Percentiles rank a stretch among this genome's conserved stretches.
phyloP scores from a whole-genome alignment of 2,888 invertebrate species.

The Melanotus villosus region DNA sequence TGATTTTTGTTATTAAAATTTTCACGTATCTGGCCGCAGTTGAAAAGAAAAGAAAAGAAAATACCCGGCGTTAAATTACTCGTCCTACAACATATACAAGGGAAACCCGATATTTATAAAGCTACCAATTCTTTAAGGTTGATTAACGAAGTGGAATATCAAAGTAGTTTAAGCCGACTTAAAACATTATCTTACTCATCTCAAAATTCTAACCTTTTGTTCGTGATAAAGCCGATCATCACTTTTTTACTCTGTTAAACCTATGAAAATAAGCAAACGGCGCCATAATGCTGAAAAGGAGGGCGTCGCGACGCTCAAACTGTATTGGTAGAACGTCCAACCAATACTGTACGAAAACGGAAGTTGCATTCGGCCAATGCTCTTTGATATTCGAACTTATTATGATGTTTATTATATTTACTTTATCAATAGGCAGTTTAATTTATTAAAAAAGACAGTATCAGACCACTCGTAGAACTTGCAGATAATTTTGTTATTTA shows the following conservation, averaged over 20 bases:
- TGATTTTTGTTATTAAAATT: too few relatives aligned
- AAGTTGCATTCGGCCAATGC: conserved; percentile 38
- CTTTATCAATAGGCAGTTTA: conserved; percentile 24
- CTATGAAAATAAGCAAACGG: too few relatives aligned
- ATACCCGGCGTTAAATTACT: too few relatives aligned
- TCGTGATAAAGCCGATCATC: too few relatives aligned
- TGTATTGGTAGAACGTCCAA: conserved; percentile 13
- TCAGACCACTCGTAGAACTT: conserved; percentile 3
- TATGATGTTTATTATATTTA: conserved; percentile 28
- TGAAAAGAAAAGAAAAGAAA: too few relatives aligned
- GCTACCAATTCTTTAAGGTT: conserved; percentile 29
- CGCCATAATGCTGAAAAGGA: not conserved
- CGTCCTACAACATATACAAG: conserved; percentile 5
- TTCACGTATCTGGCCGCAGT: too few relatives aligned
- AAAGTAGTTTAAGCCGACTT: conserved; percentile 12
- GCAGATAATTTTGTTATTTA: conserved; percentile 16
- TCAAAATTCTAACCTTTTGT: too few relatives aligned
- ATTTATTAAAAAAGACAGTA: conserved; percentile 35
- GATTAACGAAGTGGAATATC: conserved; percentile 26
- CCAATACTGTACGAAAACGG: conserved; percentile 30
- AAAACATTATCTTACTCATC: too few relatives aligned
- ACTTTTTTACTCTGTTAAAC: too few relatives aligned
- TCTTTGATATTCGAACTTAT: conserved; percentile 40
- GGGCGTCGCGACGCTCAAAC: conserved; percentile 34
- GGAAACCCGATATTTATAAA: conserved; percentile 11